Evolutionary conservation across 2,113 vertebrate species (phyloP).

Genomic region (Clarias macrocephalus): DNA sequence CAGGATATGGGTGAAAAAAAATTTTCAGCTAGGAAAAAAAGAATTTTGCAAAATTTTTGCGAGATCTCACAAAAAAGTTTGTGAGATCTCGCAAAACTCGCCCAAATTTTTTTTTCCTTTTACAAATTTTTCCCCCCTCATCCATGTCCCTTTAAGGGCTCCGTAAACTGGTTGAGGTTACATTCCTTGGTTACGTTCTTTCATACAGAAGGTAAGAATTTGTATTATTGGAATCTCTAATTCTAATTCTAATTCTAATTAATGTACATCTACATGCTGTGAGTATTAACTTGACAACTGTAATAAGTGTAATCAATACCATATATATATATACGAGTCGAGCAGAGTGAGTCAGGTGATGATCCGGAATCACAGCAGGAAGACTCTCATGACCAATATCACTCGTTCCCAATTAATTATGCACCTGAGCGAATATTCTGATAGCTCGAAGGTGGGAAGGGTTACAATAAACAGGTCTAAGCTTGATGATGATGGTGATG

Average conservation of each 20-base stretch:
- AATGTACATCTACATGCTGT: neutral
- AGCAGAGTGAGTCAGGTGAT: neutral
- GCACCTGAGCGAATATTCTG: neutral
- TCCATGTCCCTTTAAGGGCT: too few species aligned
- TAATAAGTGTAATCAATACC: neutral
- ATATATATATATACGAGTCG: neutral
- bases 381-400: neutral
- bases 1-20: too few species aligned
- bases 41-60: too few species aligned
- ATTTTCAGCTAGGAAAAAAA: too few species aligned
- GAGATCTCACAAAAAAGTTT: too few species aligned
- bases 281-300: constrained; percentile 3
- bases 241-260: neutral
- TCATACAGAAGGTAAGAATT: neutral
- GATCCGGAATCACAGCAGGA: neutral
- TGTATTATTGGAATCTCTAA: neutral
- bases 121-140: too few species aligned
- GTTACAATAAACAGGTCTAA: constrained; percentile 13
- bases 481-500: neutral
- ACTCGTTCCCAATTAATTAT: neutral
- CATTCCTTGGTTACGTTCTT: neutral
- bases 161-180: neutral
- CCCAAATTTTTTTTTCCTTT: too few species aligned
- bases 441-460: neutral
- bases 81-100: too few species aligned